Base-by-base conservation (phyloP, 2,888 invertebrate genomes). In the Cabera pusaria region DNA sequence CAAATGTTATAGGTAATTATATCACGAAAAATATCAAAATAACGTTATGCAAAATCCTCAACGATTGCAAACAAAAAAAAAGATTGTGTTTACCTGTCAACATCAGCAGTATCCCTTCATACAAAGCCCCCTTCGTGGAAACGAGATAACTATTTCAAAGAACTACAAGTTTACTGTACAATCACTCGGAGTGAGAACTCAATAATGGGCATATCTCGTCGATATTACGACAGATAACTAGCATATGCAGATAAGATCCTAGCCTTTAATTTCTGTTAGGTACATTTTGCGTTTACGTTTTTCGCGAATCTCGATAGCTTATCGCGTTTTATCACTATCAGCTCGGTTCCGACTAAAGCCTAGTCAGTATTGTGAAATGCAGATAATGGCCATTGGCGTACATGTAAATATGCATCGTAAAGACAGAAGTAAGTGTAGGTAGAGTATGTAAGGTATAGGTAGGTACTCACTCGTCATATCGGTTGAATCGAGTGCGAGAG, bases 391-490 rank as follows among this genome's bases (percentile, higher is more conserved):
- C 16, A 36, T 24, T 20, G 6, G 19, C 8, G 5, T 43, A 28
- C 8, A 28, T 17, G 17, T 11, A 35, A 34, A 19, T 21, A n/a
- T 27, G 24, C 17, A 31, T 22, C 5, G n/a, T 17, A 20, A 16
- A 7, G 28, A 16, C 16, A 14, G 17, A 16, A 12, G 23, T 18
- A 17, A 8, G 28, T 18, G 26, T 44, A 31, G 34, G 40, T 37
- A 31, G 45, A n/a, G n/a, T n/a, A n/a, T n/a, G n/a, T 27, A 21
- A 17, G 11, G 28, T 18, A 28, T 44, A 31, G 34, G 40, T 37
- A 31, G 45, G 41, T 55, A 67, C 68, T 68, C 49, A 72, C 74
- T 67, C 60, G 65, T 67, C 62, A 69, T 62, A 57, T 62, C 59
- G 45, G 50, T 59, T 47, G 50, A 49, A 53, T 63, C 42, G 54